A percentile compares a stretch with the other conserved stretches of the same genome.
Conservation (phyloP, 2,888 invertebrate species). For the Drosophila austrosaltans region DNA sequence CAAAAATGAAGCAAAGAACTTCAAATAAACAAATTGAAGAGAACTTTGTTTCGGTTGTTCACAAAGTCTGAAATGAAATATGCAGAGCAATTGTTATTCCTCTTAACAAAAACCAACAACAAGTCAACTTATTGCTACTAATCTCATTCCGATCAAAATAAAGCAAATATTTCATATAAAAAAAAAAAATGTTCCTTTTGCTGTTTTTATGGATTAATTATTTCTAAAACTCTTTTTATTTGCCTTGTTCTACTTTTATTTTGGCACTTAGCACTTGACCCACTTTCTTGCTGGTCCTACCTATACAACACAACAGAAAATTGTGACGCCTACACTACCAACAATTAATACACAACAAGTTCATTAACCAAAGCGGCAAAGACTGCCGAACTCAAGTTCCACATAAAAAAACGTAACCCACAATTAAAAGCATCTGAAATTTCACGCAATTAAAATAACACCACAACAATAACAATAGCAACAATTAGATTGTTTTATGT, state of each 20-base stretch:
- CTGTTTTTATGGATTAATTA: no score
- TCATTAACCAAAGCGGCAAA: slow-evolving; percentile 41
- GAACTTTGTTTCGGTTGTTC: no score
- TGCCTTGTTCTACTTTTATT: neutral
- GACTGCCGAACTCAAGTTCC: slow-evolving; percentile 34
- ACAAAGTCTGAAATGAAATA: no score
- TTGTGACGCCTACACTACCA: neutral
- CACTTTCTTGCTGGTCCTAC: neutral
- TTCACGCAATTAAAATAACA: slow-evolving; percentile 68
- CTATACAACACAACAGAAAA: neutral
- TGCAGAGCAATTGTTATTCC: no score
- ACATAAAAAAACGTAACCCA: slow-evolving; percentile 59
- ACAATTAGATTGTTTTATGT: slow-evolving; percentile 69
- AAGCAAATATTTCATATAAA: no score
- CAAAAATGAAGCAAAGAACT: no score
- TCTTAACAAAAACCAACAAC: no score
- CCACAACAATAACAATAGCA: slow-evolving; percentile 52
- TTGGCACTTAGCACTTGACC: neutral
- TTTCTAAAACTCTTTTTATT: no score
- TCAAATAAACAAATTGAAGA: no score
- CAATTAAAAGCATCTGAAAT: slow-evolving; percentile 64
- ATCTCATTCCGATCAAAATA: no score
- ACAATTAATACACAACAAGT: slow-evolving; percentile 23
- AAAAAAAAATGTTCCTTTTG: no score
- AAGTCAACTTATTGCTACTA: no score